Conservation (phyloP, 2,888 invertebrate species). For the Torymus aiolomorphi region DNA sequence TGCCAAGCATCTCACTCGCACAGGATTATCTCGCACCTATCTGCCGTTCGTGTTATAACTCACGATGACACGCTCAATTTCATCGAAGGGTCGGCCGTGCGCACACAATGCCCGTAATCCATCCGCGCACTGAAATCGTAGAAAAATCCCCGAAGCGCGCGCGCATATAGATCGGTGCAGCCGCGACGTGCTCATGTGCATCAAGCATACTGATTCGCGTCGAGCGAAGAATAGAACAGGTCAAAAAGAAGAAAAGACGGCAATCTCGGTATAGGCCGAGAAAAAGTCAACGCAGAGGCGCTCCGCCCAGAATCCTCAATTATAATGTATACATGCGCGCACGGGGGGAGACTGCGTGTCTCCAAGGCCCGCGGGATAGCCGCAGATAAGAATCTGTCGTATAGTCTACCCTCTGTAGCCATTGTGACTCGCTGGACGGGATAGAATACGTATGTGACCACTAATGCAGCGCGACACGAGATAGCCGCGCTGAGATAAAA, state of each 20-base stretch:
- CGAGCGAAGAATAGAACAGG: too few relatives aligned
- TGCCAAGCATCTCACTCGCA: too few relatives aligned
- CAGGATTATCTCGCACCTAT: too few relatives aligned
- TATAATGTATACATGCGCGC: too few relatives aligned
- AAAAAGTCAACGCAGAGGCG: background rate
- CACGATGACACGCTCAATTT: slow-evolving; percentile 22
- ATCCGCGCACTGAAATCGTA: background rate
- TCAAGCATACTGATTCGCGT: too few relatives aligned
- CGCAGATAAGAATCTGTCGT: slow-evolving; percentile 71
- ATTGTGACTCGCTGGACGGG: slow-evolving; percentile 11
- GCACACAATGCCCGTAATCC: background rate
- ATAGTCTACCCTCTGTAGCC: background rate
- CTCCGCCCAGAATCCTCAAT: too few relatives aligned
- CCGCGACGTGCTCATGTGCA: too few relatives aligned
- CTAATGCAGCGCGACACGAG: slow-evolving; percentile 69
- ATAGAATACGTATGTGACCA: slow-evolving; percentile 31
- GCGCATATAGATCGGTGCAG: too few relatives aligned
- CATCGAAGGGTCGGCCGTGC: background rate
- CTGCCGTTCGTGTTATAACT: background rate
- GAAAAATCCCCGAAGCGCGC: too few relatives aligned
- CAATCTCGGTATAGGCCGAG: too few relatives aligned
- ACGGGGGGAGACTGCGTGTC: slow-evolving; percentile 69
- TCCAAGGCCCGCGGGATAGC: slow-evolving; percentile 60
- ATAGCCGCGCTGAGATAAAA: slow-evolving; percentile 71
- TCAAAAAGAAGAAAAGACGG: too few relatives aligned